These are phyloP conservation scores for Cliona cf. orientalis DNA, from an alignment of 37 sponge, comb jelly and placozoan genomes.

Conservation along the genomic window DNA sequence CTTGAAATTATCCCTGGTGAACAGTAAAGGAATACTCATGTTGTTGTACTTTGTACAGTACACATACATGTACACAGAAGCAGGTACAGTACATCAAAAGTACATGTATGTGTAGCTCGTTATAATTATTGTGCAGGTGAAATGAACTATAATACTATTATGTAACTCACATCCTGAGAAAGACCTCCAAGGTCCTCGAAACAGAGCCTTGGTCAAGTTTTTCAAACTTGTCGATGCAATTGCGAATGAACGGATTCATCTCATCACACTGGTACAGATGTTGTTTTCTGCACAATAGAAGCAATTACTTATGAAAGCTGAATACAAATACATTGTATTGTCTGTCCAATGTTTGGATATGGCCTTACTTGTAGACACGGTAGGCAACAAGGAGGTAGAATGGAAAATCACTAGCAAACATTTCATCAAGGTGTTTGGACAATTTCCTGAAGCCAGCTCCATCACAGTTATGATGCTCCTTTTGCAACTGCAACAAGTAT, in stretches of 20 bases:
- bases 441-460: constrained; percentile 23
- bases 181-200: constrained; percentile 29
- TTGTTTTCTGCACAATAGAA: constrained; percentile 25
- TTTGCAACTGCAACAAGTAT: background rate
- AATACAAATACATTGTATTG: background rate
- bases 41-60: background rate
- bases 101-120: background rate
- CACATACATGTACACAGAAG: background rate
- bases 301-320: background rate
- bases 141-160: background rate
- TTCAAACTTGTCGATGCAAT: constrained; percentile 45
- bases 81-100: background rate
- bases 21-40: no score
- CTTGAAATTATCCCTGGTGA: constrained; percentile 60
- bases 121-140: background rate
- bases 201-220: constrained; percentile 21
- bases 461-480: constrained; percentile 8
- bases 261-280: constrained; percentile 46
- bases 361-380: constrained; percentile 34
- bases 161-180: constrained; percentile 29
- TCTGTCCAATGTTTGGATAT: background rate
- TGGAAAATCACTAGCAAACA: constrained; percentile 56
- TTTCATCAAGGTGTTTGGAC: constrained; percentile 18
- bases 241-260: constrained; percentile 6
- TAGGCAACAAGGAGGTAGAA: constrained; percentile 60